Percentiles rank a stretch among this genome's conserved stretches.
Evolutionary conservation across 2,113 vertebrate species (phyloP).

Genomic region (Bucco capensis): DNA sequence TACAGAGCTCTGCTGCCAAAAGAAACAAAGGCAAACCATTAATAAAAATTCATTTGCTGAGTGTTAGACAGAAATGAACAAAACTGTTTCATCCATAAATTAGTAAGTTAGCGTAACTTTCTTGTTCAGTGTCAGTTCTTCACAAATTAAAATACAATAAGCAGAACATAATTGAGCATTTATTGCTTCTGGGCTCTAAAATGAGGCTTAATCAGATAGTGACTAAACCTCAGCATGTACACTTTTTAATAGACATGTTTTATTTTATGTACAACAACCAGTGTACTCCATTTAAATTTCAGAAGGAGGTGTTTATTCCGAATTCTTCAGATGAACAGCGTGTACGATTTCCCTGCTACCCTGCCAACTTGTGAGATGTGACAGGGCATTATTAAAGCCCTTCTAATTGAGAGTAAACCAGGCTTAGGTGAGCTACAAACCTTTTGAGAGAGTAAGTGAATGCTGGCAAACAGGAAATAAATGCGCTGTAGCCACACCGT

Average conservation of each 20-base stretch:
- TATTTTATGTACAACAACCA: conserved; percentile 17
- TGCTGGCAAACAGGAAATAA: not conserved
- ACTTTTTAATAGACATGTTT: conserved; percentile 37
- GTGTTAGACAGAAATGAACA: not conserved
- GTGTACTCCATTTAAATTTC: not conserved
- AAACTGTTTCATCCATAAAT: not conserved
- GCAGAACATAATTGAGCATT: conserved; percentile 72
- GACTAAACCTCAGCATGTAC: conserved; percentile 40
- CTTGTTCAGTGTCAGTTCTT: conserved; percentile 41
- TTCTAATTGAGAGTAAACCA: not conserved
- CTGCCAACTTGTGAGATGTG: not conserved
- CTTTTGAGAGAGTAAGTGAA: not conserved
- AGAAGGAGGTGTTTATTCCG: not conserved
- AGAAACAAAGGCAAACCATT: not conserved
- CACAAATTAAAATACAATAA: conserved; percentile 74
- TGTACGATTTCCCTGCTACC: not conserved
- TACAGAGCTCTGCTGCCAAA: not conserved
- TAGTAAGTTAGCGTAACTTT: conserved; percentile 47
- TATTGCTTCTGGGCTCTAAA: conserved; percentile 65
- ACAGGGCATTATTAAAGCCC: not conserved
- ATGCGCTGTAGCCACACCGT: accelerated
- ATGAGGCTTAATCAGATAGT: conserved; percentile 66
- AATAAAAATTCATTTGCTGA: not conserved
- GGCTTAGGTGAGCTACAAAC: conserved; percentile 8
- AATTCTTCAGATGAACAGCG: not conserved